Evolutionary conservation across 1,140 invertebrate genomes (phyloP), one percentile per base, ranked within the genome.

Genomic region (Sycobia sp.): DNA sequence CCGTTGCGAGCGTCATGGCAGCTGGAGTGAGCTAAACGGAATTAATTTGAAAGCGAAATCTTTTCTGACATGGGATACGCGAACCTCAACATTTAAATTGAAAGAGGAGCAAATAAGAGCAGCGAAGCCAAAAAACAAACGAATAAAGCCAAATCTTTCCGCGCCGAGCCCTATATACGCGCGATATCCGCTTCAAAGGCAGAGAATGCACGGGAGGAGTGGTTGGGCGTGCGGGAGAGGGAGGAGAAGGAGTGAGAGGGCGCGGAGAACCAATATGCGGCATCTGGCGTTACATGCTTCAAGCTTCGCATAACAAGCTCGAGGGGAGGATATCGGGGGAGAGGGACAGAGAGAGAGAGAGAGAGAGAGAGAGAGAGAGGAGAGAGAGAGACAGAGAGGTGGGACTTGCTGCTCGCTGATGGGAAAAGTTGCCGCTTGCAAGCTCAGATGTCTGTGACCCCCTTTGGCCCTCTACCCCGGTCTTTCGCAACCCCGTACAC

Each of bases 271-370:
- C 76, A 79, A 80, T 79, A 79, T 77, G 78, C 75, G 74, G 71
- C 78, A 80, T 77, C 78, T 81, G 79, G 76, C 71, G 75, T 79
- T 73, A 80, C 79, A 81, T 70, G 78, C 66, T 79, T 78, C 75
- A 76, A 76, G 77, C 76, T 74, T 78, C 71, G 74, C 76, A 79
- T 80, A 80, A 81, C 79, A 80, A 81, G 77, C 73, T 76, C 63
- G 69, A 62, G 71, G 69, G 63, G 71, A 71, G 70, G 73, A n/a
- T n/a, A n/a, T n/a, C 71, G 71, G 10, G n/a, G n/a, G n/a, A n/a
- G n/a, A n/a, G n/a, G n/a, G n/a, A n/a, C n/a, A n/a, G n/a, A n/a
- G n/a, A n/a, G 38, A n/a, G 38, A 11, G 11, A 34, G 32, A 11
- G 32, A 34, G 32, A 11, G 32, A 11, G 5, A 7, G 5, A 34